Base-by-base conservation (phyloP, 2,888 invertebrate genomes). In the Eristalis arbustorum region DNA sequence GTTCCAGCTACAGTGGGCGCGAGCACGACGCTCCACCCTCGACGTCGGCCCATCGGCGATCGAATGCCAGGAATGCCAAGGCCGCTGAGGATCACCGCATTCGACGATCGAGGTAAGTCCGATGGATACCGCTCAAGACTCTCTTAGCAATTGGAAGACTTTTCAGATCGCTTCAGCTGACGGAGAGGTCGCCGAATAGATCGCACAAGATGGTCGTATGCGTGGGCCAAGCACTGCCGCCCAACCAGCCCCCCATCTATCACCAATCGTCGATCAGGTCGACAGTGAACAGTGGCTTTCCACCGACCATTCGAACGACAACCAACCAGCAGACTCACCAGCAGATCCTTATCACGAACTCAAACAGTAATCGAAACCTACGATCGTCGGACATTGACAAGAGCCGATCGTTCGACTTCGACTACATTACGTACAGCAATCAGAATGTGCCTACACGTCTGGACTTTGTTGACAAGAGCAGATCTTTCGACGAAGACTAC, bases 81-180 rank as follows among this genome's bases (percentile, higher is more conserved):
- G 91, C 91, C 57, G 88, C 90, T 13, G 92, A 92, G 34, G 93
- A 93, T 74, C 92, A 93, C 90, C 91, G 92, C 13, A 93, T 93
- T 40, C 84, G 93, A 37, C 89, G 93, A 66, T 93, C 93, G 56
- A 92, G 93, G 93, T 93, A 89, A 69, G 75, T n/a, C 63, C 23
- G 42, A 25, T 42, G 22, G 37, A 37, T 31, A 22, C 1, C 11
- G 10, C 8, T 25, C 0, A 11, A 3, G 5, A 89, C 88, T 80
- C 11, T 8, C 5, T 8, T 11, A 10, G 31, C n/a, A 22, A 59
- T 14, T 25, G 13, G 1, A 25, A 74, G 18, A 2, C 13, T 56
- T n/a, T 84, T 1, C 84, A 93, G 95, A 89, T 95, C 95, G 88
- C 92, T 95, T 31, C 95, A 95, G 89, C 91, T 95, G 31, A 95